Base-by-base conservation (phyloP, 2,113 vertebrate genomes). In the Polyodon spathula region DNA sequence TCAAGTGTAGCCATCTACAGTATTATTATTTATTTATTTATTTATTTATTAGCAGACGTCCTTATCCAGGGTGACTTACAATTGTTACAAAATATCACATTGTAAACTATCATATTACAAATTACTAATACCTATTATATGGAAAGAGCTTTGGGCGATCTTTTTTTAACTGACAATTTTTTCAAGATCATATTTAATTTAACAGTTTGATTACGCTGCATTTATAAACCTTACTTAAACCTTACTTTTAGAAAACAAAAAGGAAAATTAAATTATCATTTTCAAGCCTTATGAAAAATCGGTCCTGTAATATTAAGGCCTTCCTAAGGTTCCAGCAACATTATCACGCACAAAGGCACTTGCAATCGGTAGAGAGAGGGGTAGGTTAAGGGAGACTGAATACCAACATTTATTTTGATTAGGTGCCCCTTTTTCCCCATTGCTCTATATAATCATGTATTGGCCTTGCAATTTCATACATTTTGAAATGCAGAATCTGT, bases 141-240 rank as follows among this genome's bases (percentile, higher is more conserved):
- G 27, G 27, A 27, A 27, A 27, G 27, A 27, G 27, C 27, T 27
- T 27, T 27, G 27, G 27, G 3, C 27, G 27, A 2, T 27, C 27
- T 27, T 27, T 27, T 27, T 27, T 27, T 27, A 27, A 27, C 27
- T 27, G 27, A 27, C 27, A 52, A 53, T 68, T 63, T 63, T 62
- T 40, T 67, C n/a, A 90, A 88, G 88, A 62, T 64, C 46, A 68
- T 12, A 69, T 50, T 50, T 11, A n/a, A 27, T 27, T 27, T 27
- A 27, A 27, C 48, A 10, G 8, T 50, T n/a, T 50, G 14, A 5
- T 6, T 12, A n/a, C n/a, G n/a, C n/a, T n/a, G n/a, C n/a, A n/a
- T 50, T 50, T 50, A n/a, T 50, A 6, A n/a, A n/a, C n/a, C n/a
- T n/a, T n/a, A n/a, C n/a, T n/a, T n/a, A n/a, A 27, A 27, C 27